Base-by-base conservation (phyloP, 2,888 invertebrate species). In the Nasonia oneida region DNA sequence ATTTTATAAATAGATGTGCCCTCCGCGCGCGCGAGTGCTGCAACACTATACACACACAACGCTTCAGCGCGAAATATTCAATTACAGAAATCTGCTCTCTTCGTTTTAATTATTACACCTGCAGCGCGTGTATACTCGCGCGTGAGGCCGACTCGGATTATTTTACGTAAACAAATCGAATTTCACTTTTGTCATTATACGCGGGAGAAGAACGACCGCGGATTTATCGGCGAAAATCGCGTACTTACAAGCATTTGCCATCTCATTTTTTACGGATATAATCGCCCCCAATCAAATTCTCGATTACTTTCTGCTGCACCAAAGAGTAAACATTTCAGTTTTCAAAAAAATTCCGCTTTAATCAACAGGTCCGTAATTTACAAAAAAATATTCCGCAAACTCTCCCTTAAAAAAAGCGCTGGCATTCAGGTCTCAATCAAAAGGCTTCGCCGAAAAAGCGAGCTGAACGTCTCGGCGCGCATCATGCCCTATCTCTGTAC, bases 1-100 rank as follows among this genome's bases (percentile, higher is more conserved):
- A 80, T 84, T 84, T 84, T 84, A 81, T 75, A 85, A 81, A 85
- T 85, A 85, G 76, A 70, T 33, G 47, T 53, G 53, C 6, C 18
- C 15, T 50, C 12, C 8, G 4, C 14, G 8, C 50, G 4, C 14
- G 8, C 14, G 50, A 8, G 50, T 50, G 14, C 50, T 71, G 76
- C 73, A 84, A 81, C 61, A 80, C 84, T 57, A n/a, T 53, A 67
- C 83, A 61, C 57, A 18, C 53, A 18, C n/a, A 18, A 61, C 23
- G 33, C 57, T 81, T 71, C 61, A 74, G 42, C 33, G 42, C 33
- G 71, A 81, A 81, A 85, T 85, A 85, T 85, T 81, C 81, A 85
- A 76, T 85, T 85, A 85, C 81, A 61, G 23, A 84, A 76, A 81
- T 81, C 77, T 84, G 8, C 64, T 53, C 64, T 79, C 64, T 79